These are phyloP conservation scores for Chalcis sispes DNA, from an alignment of 2,888 invertebrate genomes.

Conservation along the genomic window DNA sequence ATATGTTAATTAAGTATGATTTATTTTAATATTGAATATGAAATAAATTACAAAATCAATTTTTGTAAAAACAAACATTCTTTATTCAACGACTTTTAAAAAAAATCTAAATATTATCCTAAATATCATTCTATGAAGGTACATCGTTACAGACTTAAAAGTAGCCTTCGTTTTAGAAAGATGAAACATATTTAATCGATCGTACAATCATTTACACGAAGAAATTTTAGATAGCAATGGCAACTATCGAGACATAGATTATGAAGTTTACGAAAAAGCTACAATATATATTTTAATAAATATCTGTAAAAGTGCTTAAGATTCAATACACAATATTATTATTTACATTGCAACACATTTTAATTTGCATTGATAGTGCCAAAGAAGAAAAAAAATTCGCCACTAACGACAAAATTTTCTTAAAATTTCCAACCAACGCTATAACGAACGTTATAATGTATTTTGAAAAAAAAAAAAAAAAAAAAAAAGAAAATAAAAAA, in stretches of 20 bases:
- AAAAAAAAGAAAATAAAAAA: constrained; percentile 1
- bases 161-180: constrained; percentile 28
- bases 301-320: constrained; percentile 38
- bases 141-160: constrained; percentile 45
- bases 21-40: not conserved
- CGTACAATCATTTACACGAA: constrained; percentile 50
- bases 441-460: not conserved
- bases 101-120: constrained; percentile 51
- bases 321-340: constrained; percentile 36
- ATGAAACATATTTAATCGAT: constrained; percentile 31
- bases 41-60: not conserved
- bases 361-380: constrained; percentile 4
- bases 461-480: too few relatives aligned
- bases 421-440: not conserved
- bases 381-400: not conserved
- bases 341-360: constrained; percentile 50
- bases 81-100: constrained; percentile 55
- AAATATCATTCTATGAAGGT: constrained; percentile 49
- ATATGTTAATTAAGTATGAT: too few relatives aligned
- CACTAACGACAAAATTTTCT: not conserved
- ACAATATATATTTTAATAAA: constrained; percentile 36
- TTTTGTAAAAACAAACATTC: constrained; percentile 56
- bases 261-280: constrained; percentile 46
- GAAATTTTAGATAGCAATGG: constrained; percentile 43
- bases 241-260: constrained; percentile 47